These are phyloP conservation scores for Chiloscyllium plagiosum DNA, from an alignment of 2,113 vertebrate species.

Conservation along the genomic window DNA sequence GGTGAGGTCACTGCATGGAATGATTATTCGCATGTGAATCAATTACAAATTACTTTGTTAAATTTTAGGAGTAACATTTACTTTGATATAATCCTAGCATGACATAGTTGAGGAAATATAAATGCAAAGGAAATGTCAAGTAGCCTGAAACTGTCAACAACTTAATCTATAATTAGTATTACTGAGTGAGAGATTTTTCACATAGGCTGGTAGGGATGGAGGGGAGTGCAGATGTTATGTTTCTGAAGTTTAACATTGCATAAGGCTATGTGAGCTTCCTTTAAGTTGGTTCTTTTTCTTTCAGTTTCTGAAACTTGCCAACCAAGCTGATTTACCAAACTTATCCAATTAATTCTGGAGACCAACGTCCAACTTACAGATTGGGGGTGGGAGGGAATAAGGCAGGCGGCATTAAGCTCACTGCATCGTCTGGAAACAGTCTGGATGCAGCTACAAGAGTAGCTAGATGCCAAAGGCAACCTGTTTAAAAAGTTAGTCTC, in stretches of 20 bases:
- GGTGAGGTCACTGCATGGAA: slow-evolving; percentile 77
- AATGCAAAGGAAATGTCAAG: neutral
- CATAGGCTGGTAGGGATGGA: neutral
- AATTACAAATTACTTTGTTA: neutral
- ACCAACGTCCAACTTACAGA: neutral
- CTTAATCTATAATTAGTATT: neutral
- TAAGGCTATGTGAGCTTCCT: too few species aligned
- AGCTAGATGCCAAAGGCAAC: too few species aligned
- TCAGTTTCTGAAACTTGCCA: neutral
- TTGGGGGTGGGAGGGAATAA: too few species aligned
- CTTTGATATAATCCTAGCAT: neutral
- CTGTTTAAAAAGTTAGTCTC: too few species aligned
- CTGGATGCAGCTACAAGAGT: too few species aligned
- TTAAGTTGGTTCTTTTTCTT: neutral
- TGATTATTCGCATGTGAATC: neutral
- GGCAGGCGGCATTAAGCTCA: too few species aligned
- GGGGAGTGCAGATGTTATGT: neutral
- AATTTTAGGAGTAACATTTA: neutral
- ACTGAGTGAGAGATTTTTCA: neutral
- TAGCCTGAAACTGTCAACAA: neutral
- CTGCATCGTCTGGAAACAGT: too few species aligned
- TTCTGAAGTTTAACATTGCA: neutral
- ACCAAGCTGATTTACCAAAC: neutral
- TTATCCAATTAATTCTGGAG: neutral
- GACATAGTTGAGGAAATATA: neutral